Evolutionary conservation across 2,888 invertebrate species (phyloP), one percentile per base, ranked within the genome.

Genomic region (Sarcophaga subvicina): DNA sequence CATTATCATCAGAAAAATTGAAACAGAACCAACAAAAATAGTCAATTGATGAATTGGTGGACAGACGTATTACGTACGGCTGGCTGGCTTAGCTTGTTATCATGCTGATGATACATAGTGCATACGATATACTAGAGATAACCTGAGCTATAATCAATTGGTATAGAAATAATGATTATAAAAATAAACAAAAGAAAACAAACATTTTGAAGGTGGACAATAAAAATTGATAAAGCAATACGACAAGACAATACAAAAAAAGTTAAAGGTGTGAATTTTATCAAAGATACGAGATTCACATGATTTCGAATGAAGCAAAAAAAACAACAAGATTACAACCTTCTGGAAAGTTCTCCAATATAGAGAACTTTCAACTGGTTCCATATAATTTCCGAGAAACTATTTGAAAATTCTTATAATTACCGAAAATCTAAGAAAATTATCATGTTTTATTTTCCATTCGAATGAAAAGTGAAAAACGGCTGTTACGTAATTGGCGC

Each of bases 401-500:
- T 14, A 54, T 1, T 14, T 54, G 0, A 14, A 54, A 17, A 14
- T 54, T 54, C 17, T 54, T 54, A 4, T 54, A 4, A 25, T 45
- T 66, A 37, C 5, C 11, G 37, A 54, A 11, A 66, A 78, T 70
- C 70, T 69, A n/a, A 27, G 54, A 66, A 66, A 67, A 12, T 22
- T 47, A 67, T 22, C 20, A 79, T 37, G 47, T 69, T 77, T 80
- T 73, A n/a, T 47, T 22, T 8, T 14, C 4, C 64, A 22, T 11
- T 45, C 62, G 22, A 60, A 49, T 4, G 64, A 78, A 72, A 80
- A 72, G 59, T 63, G 62, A 70, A 78, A 86, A 72, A 76, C 45
- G 47, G 45, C 47, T 84, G 84, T 87, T 87, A 87, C 87, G 84
- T 87, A 87, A 87, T 84, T 85, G 76, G 70, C 75, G 75, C 73